Base-by-base conservation (phyloP, 2,888 invertebrate genomes). In the Onthophagus sagittarius region DNA sequence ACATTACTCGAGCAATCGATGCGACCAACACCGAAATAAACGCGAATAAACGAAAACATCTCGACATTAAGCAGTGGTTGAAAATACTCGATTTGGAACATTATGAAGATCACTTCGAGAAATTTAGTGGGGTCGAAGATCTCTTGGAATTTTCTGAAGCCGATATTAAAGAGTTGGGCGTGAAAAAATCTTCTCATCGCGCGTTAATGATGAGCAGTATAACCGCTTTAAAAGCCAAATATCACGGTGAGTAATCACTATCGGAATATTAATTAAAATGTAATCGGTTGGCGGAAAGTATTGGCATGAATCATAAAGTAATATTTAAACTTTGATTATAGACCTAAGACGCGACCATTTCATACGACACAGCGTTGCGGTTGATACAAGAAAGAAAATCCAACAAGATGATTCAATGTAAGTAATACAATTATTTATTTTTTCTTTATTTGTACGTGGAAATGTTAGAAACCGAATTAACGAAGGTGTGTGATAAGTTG, bases 201-300 rank as follows among this genome's bases (percentile, higher is more conserved):
- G 90, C 90, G 0, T 86, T 88, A 78, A 89, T 92, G 77, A 87
- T 90, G 75, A 88, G 90, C 53, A 91, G 90, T 81, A 84, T 92
- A 71, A 86, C 90, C n/a, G 87, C 89, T 6, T 86, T 92, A 3
- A 86, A 89, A 63, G 88, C 89, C 23, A 92, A 91, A 82, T 88
- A 88, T 71, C 85, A 89, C 75, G 88, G 89, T 85, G 84, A 86
- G 69, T 53, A 53, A 9, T 53, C 11, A 53, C 11, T 53, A 53
- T 9, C 7, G 0, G 11, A 53, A 53, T 53, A 11, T 11, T 11
- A 53, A 53, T 53, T 9, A 53, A 23, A 23, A 23, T 23, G 23
- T 23, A 23, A 62, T 62, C 62, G 62, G 7, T 7, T 14, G 63
- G 63, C n/a, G 14, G 63, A 14, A 63, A 63, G 4, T 63, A 14